Evolutionary conservation across 1,140 invertebrate species (phyloP), one percentile per base, ranked within the genome.

Genomic region (Zeugodacus cucurbitae): DNA sequence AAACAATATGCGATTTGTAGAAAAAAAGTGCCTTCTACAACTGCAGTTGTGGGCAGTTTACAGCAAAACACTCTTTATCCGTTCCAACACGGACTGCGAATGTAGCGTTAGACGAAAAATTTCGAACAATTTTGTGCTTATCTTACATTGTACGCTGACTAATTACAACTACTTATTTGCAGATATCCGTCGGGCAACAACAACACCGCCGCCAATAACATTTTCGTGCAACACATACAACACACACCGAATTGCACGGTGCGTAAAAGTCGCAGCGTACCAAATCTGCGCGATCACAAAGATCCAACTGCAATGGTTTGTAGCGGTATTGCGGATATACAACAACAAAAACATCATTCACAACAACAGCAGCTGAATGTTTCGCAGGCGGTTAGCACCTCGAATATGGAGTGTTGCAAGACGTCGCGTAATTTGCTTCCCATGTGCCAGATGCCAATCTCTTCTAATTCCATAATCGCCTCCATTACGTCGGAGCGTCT

Each of bases 151-250:
- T 48, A 11, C 7, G 22, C 5, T 48, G 37, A 82, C 57, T 86
- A 86, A 86, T 86, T 86, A 11, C 29, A 54, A 59, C 48, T 59
- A 86, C 34, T 82, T 41, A 87, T 29, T 78, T 89, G 90, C 90
- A 95, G 96, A 91, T 96, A 96, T 94, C 96, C 96, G 29, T 97
- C 96, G 54, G 96, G 96, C 87, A 97, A 97, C 91, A 97, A 97
- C 90, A 97, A 97, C 93, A 95, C 90, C 22, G 89, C 89, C 74
- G 90, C 90, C 29, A 93, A 91, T 34, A 91, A 91, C 26, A 90
- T 91, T n/a, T 89, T 92, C 8, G 90, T 90, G 37, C 88, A 90
- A 14, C 92, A 92, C 58, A 74, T 92, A 87, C 92, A 90, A 34
- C 90, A 93, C 34, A 41, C 82, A 37, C 34, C 82, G 44, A 88